A percentile compares a stretch with the other conserved stretches of the same genome.
Evolutionary conservation across 2,888 invertebrate species (phyloP).

Genomic region (Taenaris catops): DNA sequence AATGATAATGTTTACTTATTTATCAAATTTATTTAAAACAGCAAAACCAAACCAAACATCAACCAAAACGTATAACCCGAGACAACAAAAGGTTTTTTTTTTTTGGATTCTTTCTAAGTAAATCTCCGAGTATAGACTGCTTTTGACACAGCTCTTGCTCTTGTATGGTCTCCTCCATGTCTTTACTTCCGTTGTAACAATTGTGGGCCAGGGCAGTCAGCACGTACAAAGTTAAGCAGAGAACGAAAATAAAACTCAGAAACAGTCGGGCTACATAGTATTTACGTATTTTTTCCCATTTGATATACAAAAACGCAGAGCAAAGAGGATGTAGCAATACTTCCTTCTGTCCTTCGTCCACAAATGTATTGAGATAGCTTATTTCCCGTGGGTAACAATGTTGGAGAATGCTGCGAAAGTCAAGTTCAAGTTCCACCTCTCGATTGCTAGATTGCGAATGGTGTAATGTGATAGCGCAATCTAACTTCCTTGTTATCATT

Average conservation of each 20-base stretch:
- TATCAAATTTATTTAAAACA: too few species aligned
- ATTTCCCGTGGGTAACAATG: constrained; percentile 92
- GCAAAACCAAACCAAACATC: too few species aligned
- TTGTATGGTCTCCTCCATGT: constrained; percentile 85
- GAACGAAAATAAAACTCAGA: constrained; percentile 88
- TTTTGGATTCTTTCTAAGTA: constrained; percentile 87
- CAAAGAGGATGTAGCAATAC: constrained; percentile 92
- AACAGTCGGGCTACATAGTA: constrained; percentile 90
- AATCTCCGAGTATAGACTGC: constrained; percentile 87
- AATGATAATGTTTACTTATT: too few species aligned
- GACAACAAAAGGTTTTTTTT: too few species aligned
- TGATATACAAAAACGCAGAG: constrained; percentile 92
- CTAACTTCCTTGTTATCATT: constrained; percentile 90
- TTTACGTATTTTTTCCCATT: constrained; percentile 94
- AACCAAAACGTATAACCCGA: too few species aligned
- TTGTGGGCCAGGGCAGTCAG: constrained; percentile 91
- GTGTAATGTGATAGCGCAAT: constrained; percentile 88
- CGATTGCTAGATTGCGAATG: constrained; percentile 89
- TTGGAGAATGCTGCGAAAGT: constrained; percentile 90
- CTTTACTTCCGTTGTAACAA: constrained; percentile 90
- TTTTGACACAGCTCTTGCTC: constrained; percentile 88
- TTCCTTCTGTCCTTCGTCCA: constrained; percentile 93
- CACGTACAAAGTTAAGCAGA: constrained; percentile 90
- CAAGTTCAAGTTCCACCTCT: constrained; percentile 89
- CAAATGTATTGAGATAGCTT: constrained; percentile 91